A percentile compares a stretch with the other conserved stretches of the same genome.
Conservation (phyloP, 2,888 invertebrate genomes). For the Xanthorhoe designata region DNA sequence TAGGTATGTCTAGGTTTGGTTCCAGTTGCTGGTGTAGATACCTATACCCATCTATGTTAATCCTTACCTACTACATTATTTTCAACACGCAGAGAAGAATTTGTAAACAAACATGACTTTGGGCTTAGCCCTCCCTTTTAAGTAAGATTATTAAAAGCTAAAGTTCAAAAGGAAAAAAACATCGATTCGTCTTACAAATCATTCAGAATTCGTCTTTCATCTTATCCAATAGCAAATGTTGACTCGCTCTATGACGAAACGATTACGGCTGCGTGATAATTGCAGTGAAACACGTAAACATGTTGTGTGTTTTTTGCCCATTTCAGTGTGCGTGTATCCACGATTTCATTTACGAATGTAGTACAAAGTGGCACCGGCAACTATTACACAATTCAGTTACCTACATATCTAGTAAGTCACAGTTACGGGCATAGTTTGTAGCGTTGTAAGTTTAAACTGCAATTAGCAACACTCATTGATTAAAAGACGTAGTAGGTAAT, state of each 20-base stretch:
- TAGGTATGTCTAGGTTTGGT: too few species aligned
- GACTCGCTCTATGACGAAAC: conserved; percentile 72
- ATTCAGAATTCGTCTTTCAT: conserved; percentile 25
- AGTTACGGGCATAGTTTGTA: conserved; percentile 16
- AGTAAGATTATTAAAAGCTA: neutral
- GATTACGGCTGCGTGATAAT: conserved; percentile 68
- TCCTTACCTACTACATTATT: neutral
- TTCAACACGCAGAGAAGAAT: neutral
- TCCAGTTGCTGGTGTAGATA: too few species aligned
- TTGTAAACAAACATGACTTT: neutral
- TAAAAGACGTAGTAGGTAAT: conserved; percentile 3
- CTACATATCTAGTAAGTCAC: conserved; percentile 46
- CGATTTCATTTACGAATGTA: conserved; percentile 60
- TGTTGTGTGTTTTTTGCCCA: conserved; percentile 40
- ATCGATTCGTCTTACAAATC: conserved; percentile 26
- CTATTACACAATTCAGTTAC: conserved; percentile 58
- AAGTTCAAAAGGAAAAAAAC: neutral
- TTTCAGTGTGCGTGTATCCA: conserved; percentile 53
- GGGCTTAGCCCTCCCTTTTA: neutral
- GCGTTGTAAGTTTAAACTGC: conserved; percentile 18
- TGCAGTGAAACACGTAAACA: conserved; percentile 64
- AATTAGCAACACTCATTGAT: conserved; percentile 29
- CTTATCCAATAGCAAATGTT: conserved; percentile 56
- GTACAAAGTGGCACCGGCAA: conserved; percentile 52
- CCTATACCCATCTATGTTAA: too few species aligned